Base-by-base conservation (phyloP, 2,888 invertebrate species). In the Andrena chrysosceles region DNA sequence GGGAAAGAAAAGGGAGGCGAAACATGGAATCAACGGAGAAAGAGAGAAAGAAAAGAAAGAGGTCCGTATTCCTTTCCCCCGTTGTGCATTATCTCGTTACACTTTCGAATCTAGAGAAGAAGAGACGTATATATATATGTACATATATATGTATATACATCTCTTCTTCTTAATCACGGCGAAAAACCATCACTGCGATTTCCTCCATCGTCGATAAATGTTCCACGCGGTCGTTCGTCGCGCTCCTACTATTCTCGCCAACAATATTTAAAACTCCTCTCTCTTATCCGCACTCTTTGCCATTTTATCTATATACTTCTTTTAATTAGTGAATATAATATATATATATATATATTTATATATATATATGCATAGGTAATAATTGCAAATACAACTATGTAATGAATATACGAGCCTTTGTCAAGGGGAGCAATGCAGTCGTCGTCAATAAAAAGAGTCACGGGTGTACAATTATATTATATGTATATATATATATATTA, bases 351-450 rank as follows among this genome's bases (percentile, higher is more conserved):
- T 54, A 84, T 89, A 80, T 85, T 2, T 67, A 16, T 75, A 48
- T 72, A 71, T 77, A 67, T 74, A 74, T 83, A 85, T 80, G 78
- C 71, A 83, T 90, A 89, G 87, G 86, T 90, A 91, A 91, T 93
- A 92, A 92, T 91, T 90, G 90, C 88, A 91, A 91, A 90, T 92
- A 92, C 90, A 91, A 91, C 91, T 92, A 91, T 90, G 80, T 91
- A 90, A 90, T 91, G 91, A 90, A 92, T 91, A 92, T 91, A 91
- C 90, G 90, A 92, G 92, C 92, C 90, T 92, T 91, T 91, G 91
- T 92, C 89, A 89, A 87, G 88, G 91, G 90, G 90, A 91, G 90
- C 88, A 89, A 91, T 91, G 90, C 90, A 91, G 91, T 91, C 90
- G 91, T 91, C 90, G 83, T 91, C 90, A 85, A 91, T 91, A 90